These are phyloP conservation scores for Melanostoma mellinum DNA, from an alignment of 2,888 invertebrate species.

Conservation along the genomic window DNA sequence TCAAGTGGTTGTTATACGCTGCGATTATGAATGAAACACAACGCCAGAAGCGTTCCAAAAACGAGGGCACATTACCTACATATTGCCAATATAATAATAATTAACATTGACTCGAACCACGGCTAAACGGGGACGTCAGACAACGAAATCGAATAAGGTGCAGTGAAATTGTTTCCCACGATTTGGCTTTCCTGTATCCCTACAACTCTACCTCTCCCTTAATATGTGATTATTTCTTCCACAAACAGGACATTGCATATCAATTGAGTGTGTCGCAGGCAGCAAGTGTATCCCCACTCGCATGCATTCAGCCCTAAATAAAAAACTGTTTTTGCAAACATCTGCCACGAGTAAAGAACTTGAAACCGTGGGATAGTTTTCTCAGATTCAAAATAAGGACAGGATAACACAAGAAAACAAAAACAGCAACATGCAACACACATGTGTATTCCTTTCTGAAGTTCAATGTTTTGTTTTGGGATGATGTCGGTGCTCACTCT, in stretches of 20 bases:
- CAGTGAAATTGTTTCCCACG: constrained; percentile 62
- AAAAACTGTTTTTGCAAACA: constrained; percentile 51
- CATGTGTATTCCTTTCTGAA: constrained; percentile 22
- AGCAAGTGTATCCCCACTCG: constrained; percentile 61
- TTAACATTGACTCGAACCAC: constrained; percentile 17
- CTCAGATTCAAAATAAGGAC: constrained; percentile 62
- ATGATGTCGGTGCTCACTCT: constrained; percentile 27
- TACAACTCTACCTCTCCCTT: background rate
- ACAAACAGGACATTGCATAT: constrained; percentile 54
- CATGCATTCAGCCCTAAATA: constrained; percentile 50
- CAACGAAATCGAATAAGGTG: constrained; percentile 5
- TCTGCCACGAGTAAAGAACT: constrained; percentile 61
- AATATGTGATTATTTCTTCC: constrained; percentile 19
- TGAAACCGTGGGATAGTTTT: constrained; percentile 69
- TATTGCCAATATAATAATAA: constrained; percentile 32
- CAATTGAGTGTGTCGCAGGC: constrained; percentile 53
- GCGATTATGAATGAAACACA: constrained; percentile 52
- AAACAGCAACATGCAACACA: constrained; percentile 5
- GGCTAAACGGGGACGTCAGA: constrained; percentile 5
- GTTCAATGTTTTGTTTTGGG: background rate
- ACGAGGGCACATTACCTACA: constrained; percentile 14
- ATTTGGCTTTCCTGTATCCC: constrained; percentile 35
- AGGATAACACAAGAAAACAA: background rate
- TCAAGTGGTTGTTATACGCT: constrained; percentile 38
- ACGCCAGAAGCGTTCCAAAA: constrained; percentile 42